Base-by-base conservation (phyloP, 2,797 vertebrate genomes). In the Alauda arvensis region DNA sequence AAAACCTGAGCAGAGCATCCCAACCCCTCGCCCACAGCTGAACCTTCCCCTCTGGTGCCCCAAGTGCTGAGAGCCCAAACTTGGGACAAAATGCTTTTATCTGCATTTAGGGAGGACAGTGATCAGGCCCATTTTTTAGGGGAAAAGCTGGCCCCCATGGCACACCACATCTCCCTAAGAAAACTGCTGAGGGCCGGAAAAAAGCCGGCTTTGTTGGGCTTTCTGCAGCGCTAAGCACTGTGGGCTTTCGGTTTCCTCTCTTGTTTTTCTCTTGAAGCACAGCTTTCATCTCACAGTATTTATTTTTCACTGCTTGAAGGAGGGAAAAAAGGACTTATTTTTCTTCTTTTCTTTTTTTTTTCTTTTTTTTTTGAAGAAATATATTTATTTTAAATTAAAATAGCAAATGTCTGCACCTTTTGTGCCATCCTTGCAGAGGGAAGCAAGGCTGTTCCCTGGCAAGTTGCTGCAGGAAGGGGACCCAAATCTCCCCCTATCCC, bases 131-230 rank as follows among this genome's bases (percentile, higher is more conserved):
- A 43, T 80, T 83, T 85, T 93, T 81, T 89, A 69, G 95, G 95
- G 92, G 90, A 92, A 96, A 70, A 84, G 56, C 81, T 87, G n/a
- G 8, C 88, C 93, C 78, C 81, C 79, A 60, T 78, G 82, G 53
- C 90, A 91, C 86, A 92, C 89, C 59, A 63, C 95, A 96, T 94
- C 95, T 96, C 95, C 95, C 95, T 95, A 91, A 96, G 95, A 96
- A 96, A 95, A 96, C 92, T 93, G 91, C 89, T 91, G 94, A 94
- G 92, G 71, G 83, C 86, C 71, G 28, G 91, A 96, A 96, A 96
- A 97, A 97, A 95, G 94, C 92, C 6, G 39, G 94, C 96, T 97
- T 96, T 97, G 95, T 96, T 96, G 96, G 91, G 93, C 95, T 97
- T 96, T 96, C 93, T 96, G 95, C 82, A 93, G 94, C 23, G 76